phyloP scores from a whole-genome alignment of 2,888 invertebrate genomes.

The Lycia hirtaria region DNA sequence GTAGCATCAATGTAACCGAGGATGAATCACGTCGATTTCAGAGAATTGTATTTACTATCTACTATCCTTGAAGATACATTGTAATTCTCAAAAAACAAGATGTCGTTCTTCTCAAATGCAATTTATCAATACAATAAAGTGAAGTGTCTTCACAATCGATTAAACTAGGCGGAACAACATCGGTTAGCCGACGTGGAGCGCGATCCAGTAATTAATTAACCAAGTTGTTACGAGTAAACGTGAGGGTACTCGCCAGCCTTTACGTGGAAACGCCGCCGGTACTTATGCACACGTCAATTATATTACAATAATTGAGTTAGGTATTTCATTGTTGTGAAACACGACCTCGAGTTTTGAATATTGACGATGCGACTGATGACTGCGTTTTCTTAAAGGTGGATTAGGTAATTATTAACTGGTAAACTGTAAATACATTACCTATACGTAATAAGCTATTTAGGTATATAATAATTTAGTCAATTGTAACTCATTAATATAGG shows the following conservation, averaged over 20 bases:
- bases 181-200: slow-evolving; percentile 41
- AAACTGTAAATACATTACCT: neutral
- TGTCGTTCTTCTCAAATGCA: too few relatives aligned
- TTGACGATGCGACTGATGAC: slow-evolving; percentile 34
- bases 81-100: too few relatives aligned
- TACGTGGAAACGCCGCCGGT: slow-evolving; percentile 40
- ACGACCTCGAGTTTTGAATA: slow-evolving; percentile 40
- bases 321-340: slow-evolving; percentile 45
- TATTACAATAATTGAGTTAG: slow-evolving; percentile 46
- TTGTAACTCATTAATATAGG: too few relatives aligned
- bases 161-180: slow-evolving; percentile 57
- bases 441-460: neutral
- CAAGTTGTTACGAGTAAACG: slow-evolving; percentile 39
- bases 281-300: slow-evolving; percentile 51
- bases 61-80: too few relatives aligned
- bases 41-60: too few relatives aligned
- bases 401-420: slow-evolving; percentile 6
- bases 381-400: slow-evolving; percentile 16
- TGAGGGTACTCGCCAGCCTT: slow-evolving; percentile 33
- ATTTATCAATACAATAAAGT: slow-evolving; percentile 54
- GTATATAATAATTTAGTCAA: too few relatives aligned
- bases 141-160: slow-evolving; percentile 45
- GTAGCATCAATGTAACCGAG: too few relatives aligned
- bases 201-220: slow-evolving; percentile 60
- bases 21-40: too few relatives aligned